Evolutionary conservation across 2,797 vertebrate genomes (phyloP).

Genomic region (Merluccius polli): DNA sequence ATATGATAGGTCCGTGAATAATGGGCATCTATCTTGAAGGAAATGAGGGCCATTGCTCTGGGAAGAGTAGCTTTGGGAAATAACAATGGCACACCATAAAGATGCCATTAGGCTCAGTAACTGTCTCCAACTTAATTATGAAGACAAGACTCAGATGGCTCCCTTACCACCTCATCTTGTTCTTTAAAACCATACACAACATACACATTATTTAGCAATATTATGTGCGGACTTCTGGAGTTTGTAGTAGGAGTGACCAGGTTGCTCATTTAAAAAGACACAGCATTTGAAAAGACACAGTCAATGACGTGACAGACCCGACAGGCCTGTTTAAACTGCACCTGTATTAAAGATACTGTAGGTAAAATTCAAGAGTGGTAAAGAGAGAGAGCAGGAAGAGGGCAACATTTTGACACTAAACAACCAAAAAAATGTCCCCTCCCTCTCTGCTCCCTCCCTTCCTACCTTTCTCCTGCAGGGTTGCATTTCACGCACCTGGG

Average conservation of each 20-base stretch:
- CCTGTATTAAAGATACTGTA: background rate
- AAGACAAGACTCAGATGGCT: background rate
- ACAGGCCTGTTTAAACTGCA: background rate
- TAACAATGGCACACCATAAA: background rate
- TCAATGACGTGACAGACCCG: background rate
- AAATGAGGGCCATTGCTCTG: background rate
- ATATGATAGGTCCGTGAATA: background rate
- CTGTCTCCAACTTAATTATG: background rate
- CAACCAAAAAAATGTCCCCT: background rate
- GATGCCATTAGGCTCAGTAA: background rate
- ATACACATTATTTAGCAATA: background rate
- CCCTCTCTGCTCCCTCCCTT: background rate
- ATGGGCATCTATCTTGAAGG: background rate
- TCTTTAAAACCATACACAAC: background rate
- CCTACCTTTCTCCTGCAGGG: background rate
- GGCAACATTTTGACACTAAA: background rate
- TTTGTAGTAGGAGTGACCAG: background rate
- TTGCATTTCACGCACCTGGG: background rate
- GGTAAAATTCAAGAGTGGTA: background rate
- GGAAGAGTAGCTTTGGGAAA: slow-evolving; percentile 1
- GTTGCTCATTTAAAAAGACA: background rate
- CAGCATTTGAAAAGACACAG: background rate
- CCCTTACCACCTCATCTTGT: background rate
- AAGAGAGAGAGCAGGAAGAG: background rate
- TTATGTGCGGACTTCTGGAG: background rate